Evolutionary conservation across 2,888 invertebrate species (phyloP), one percentile per base, ranked within the genome.

Genomic region (Microplitis deprimator): DNA sequence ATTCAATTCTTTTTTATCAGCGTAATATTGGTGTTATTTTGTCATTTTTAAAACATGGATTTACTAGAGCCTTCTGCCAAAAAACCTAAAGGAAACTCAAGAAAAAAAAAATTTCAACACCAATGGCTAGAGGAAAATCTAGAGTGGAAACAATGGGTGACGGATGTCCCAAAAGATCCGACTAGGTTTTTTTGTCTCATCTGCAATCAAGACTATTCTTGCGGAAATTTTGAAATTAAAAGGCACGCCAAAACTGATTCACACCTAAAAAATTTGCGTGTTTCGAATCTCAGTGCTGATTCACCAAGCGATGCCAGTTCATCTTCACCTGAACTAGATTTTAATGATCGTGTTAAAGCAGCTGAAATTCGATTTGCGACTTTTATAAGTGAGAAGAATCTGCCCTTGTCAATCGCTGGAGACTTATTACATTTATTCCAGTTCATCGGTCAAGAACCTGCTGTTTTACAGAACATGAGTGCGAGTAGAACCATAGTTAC

Each of bases 401-500:
- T 62, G 3, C 62, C 62, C n/a, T n/a, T 62, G 17, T n/a, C 62
- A 5, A 13, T n/a, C 6, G 62, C 62, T 10, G 3, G 0, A n/a
- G 6, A 62, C 2, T 10, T 62, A 1, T 17, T 62, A n/a, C 5
- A 61, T n/a, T n/a, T 17, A 61, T 61, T 61, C 17, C 17, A 61
- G 17, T 16, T 5, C 6, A 61, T 61, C 4, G 61, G 61, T 16
- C 6, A 61, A 61, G 61, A 16, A 17, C 17, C 17, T 8, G 41
- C 41, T 41, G 6, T 41, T 41, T 41, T 41, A 10, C 41, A 41
- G 0, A 6, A 41, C 6, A 77, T 80, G 69, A 77, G 73, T n/a
- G 8, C 79, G 6, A 68, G 62, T 16, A 17, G 76, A 10, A 75
- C 77, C 16, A 81, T 80, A 62, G 76, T 75, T 41, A 64, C 78